Conservation (phyloP, 2,113 vertebrate genomes). For the Daubentonia madagascariensis region DNA sequence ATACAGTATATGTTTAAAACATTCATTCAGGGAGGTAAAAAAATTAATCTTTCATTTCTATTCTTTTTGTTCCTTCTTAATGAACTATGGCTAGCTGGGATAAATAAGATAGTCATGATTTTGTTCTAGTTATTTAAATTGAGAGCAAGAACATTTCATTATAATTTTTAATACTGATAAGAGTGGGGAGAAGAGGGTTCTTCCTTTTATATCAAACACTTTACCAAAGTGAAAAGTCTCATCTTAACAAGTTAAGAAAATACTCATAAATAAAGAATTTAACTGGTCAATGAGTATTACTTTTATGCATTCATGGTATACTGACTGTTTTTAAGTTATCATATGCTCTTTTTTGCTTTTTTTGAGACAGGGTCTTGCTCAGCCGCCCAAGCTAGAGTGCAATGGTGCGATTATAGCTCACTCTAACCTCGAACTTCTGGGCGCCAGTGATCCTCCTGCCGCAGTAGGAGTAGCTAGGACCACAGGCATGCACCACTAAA, state of each 20-base stretch:
- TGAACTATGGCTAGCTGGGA: not conserved
- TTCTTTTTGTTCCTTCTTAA: not conserved
- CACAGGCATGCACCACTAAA: no score
- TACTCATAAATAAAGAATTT: not conserved
- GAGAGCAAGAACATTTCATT: not conserved
- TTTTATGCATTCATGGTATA: constrained; percentile 25
- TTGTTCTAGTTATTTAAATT: constrained; percentile 14
- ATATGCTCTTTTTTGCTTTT: not conserved
- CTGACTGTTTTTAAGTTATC: not conserved
- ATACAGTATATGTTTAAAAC: not conserved
- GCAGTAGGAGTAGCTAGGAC: no score
- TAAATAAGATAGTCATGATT: not conserved
- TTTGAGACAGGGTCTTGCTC: not conserved
- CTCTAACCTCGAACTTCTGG: no score
- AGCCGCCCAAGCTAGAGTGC: no score
- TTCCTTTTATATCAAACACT: not conserved
- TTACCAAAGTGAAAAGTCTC: not conserved
- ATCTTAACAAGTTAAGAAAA: not conserved
- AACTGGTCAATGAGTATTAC: not conserved
- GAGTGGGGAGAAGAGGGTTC: not conserved
- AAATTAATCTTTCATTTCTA: not conserved
- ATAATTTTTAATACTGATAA: not conserved
- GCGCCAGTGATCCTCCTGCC: no score
- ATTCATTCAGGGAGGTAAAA: not conserved
- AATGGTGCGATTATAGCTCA: no score